phyloP scores from a whole-genome alignment of 2,888 invertebrate species.

The Choreutis nemorana region DNA sequence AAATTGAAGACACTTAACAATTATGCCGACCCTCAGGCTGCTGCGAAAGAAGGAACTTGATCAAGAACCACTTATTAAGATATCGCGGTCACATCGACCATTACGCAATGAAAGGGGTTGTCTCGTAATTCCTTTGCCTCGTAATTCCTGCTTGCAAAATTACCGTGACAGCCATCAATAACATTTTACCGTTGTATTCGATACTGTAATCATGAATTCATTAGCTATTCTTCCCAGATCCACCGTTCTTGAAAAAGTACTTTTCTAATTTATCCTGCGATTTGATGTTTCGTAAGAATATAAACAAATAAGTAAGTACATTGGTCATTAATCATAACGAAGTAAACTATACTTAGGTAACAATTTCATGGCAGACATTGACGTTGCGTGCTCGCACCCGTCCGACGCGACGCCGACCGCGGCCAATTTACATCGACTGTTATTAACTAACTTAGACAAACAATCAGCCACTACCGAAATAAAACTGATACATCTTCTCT shows the following conservation, averaged over 20 bases:
- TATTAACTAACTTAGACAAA: no score
- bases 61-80: slow-evolving; percentile 60
- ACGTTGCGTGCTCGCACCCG: slow-evolving; percentile 50
- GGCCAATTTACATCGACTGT: slow-evolving; percentile 57
- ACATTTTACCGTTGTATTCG: slow-evolving; percentile 46
- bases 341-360: slow-evolving; percentile 46
- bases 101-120: slow-evolving; percentile 34
- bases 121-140: slow-evolving; percentile 29
- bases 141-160: slow-evolving; percentile 33
- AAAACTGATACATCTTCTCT: slow-evolving; percentile 3
- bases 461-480: no score
- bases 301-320: slow-evolving; percentile 1
- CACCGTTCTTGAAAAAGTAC: no score
- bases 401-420: slow-evolving; percentile 50
- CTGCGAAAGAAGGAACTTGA: slow-evolving; percentile 36
- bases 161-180: slow-evolving; percentile 51
- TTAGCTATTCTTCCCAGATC: no score
- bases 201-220: no score
- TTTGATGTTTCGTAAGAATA: no score
- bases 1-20: slow-evolving; percentile 35
- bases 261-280: no score
- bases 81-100: slow-evolving; percentile 54
- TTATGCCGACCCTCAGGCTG: slow-evolving; percentile 45
- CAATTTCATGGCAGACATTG: slow-evolving; percentile 62
- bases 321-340: slow-evolving; percentile 42